Percentiles rank a stretch among this genome's conserved stretches.
Conservation (phyloP, 2,888 invertebrate species). For the Meteorus colon region DNA sequence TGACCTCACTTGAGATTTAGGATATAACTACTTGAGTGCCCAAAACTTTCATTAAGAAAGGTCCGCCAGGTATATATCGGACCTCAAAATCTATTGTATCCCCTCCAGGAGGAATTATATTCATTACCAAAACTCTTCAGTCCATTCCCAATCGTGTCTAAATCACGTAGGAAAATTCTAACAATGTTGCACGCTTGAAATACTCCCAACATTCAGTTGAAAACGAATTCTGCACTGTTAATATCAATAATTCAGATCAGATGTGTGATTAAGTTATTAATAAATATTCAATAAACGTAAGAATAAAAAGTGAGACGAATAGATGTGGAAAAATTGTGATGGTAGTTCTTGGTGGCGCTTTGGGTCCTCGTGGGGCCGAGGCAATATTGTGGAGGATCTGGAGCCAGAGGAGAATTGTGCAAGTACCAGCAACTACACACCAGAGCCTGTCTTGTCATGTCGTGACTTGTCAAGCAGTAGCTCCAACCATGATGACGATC, state of each 20-base stretch:
- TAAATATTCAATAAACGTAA: background rate
- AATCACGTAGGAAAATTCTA: background rate
- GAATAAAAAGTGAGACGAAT: background rate
- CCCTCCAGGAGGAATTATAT: background rate
- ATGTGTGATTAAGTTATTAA: too few species aligned
- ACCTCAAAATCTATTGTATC: background rate
- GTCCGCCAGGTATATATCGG: background rate
- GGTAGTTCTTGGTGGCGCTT: conserved; percentile 30
- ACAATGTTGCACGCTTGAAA: background rate
- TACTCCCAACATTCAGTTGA: background rate
- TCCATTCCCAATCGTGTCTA: background rate
- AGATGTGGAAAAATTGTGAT: conserved; percentile 19
- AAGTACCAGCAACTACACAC: conserved; percentile 12
- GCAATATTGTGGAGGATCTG: conserved; percentile 33
- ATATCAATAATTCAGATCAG: background rate
- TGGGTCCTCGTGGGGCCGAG: conserved; percentile 36
- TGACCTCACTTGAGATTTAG: too few species aligned
- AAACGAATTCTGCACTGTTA: background rate
- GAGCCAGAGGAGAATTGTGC: conserved; percentile 27
- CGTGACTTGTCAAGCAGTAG: conserved; percentile 43
- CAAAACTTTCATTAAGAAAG: background rate
- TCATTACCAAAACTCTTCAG: background rate
- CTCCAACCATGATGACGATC: conserved; percentile 69
- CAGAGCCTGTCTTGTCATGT: conserved; percentile 38
- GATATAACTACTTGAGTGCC: too few species aligned